Percentiles rank a stretch among this genome's conserved stretches.
These are phyloP conservation scores for Myocastor coypus DNA, from an alignment of 2,113 vertebrate species.

Conservation along the genomic window DNA sequence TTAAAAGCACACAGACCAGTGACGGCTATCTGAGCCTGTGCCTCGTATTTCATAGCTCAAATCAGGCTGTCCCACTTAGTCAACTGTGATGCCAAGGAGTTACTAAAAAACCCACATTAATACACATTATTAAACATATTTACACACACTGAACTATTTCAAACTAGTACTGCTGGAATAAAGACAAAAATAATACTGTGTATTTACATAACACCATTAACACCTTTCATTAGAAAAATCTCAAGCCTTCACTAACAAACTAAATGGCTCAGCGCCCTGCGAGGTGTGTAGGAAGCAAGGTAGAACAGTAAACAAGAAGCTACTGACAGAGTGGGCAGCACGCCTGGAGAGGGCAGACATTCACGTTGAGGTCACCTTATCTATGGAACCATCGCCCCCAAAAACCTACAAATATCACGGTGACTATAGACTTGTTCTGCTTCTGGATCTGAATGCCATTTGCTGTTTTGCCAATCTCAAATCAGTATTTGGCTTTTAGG, in stretches of 20 bases:
- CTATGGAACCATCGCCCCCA: rapidly evolving
- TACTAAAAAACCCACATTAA: conserved; percentile 67
- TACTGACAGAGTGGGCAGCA: not conserved
- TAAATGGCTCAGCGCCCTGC: conserved; percentile 29
- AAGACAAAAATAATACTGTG: conserved; percentile 83
- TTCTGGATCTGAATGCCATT: not conserved
- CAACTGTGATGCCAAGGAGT: conserved; percentile 39
- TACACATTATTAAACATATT: conserved; percentile 79
- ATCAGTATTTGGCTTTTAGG: not conserved
- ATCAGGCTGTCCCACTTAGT: conserved; percentile 20
- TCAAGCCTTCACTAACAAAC: conserved; percentile 66
- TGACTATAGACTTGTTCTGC: too few species aligned
- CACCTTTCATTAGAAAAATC: conserved; percentile 80
- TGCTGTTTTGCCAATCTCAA: not conserved
- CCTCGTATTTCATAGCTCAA: not conserved
- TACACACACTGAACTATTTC: conserved; percentile 79
- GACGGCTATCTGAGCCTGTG: not conserved
- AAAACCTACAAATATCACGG: not conserved
- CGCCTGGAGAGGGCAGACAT: rapidly evolving
- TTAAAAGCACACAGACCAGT: not conserved
- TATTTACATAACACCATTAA: conserved; percentile 83
- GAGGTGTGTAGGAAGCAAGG: conserved; percentile 71
- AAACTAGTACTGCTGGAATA: conserved; percentile 80
- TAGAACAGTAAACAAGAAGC: conserved; percentile 29
- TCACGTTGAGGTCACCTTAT: not conserved